These are phyloP conservation scores for Theocolax elegans DNA, from an alignment of 1,140 invertebrate species.

Conservation along the genomic window DNA sequence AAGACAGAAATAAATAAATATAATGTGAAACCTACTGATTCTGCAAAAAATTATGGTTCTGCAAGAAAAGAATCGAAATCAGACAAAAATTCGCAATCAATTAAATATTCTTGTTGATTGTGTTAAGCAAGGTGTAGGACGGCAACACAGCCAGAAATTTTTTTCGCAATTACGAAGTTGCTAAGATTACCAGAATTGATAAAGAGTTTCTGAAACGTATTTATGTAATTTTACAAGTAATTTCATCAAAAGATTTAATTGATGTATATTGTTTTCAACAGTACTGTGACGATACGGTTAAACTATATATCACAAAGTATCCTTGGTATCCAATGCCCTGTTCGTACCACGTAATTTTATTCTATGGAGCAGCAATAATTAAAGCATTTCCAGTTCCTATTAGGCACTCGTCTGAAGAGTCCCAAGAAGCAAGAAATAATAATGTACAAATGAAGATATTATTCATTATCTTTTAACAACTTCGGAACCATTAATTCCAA, in stretches of 20 bases:
- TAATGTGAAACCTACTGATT: neutral
- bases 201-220: neutral
- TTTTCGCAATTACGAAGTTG: slow-evolving; percentile 35
- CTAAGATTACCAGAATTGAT: neutral
- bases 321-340: neutral
- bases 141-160: slow-evolving; percentile 40
- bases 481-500: slow-evolving; percentile 1
- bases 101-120: slow-evolving; percentile 38
- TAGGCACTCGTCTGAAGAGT: neutral
- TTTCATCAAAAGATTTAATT: neutral
- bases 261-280: neutral
- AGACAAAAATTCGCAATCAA: neutral
- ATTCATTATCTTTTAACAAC: neutral
- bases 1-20: slow-evolving; percentile 4
- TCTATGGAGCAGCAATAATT: neutral
- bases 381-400: neutral
- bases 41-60: neutral
- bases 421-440: slow-evolving; percentile 9
- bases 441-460: slow-evolving; percentile 14
- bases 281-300: neutral
- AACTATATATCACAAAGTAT: no score
- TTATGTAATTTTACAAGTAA: neutral
- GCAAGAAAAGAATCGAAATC: neutral
- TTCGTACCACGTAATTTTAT: slow-evolving; percentile 9
- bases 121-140: slow-evolving; percentile 37